phyloP scores from a whole-genome alignment of 2,888 invertebrate genomes.

The Quadroppia sp. region DNA sequence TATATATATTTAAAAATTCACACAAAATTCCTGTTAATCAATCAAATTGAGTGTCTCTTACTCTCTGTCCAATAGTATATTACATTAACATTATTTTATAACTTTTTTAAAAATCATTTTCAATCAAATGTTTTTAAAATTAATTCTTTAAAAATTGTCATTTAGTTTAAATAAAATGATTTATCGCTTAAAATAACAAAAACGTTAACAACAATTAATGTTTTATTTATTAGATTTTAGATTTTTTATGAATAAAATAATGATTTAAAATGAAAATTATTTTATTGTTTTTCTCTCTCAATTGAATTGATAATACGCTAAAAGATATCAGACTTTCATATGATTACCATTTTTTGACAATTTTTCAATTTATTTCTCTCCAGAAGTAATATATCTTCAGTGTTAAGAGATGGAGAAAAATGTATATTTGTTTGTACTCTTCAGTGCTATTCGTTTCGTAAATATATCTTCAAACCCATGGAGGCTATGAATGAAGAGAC shows the following conservation, averaged over 20 bases:
- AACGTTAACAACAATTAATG: no score
- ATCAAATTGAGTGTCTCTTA: not conserved
- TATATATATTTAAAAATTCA: not conserved
- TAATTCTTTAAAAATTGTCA: no score
- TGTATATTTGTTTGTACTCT: not conserved
- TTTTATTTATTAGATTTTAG: no score
- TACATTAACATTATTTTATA: no score
- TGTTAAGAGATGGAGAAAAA: slow-evolving; percentile 2
- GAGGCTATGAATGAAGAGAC: not conserved
- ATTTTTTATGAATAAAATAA: no score
- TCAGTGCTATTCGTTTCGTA: not conserved
- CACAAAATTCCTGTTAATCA: slow-evolving; percentile 15
- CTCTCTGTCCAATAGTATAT: no score
- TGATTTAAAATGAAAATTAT: not conserved
- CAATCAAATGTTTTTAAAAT: no score
- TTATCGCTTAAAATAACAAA: no score
- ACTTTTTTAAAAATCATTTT: no score
- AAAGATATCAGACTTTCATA: not conserved
- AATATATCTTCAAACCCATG: slow-evolving; percentile 13
- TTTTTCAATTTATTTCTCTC: not conserved
- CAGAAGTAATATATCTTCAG: not conserved
- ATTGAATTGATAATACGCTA: not conserved
- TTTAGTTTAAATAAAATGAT: no score
- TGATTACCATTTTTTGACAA: not conserved
- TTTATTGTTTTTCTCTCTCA: not conserved